Base-by-base conservation (phyloP, 2,888 invertebrate genomes). In the Tetragnatha montana region DNA sequence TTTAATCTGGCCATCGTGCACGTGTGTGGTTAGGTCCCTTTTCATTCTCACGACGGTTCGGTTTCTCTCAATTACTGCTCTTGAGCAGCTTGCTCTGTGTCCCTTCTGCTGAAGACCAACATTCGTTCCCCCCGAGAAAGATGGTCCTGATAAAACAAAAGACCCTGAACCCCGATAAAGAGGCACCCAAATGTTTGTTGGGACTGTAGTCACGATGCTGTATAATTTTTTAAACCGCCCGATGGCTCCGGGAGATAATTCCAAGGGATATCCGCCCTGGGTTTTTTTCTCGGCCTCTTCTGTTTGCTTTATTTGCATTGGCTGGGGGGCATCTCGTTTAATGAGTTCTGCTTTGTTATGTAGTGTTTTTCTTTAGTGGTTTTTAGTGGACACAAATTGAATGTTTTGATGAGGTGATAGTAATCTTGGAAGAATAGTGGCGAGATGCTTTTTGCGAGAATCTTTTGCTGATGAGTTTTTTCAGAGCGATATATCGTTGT, bases 201-300 rank as follows among this genome's bases (percentile, higher is more conserved):
- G 68, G 74, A 89, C 89, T 85, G 81, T 47, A 85, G 81, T 89
- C 89, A 89, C 89, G 89, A 85, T 69, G 70, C 81, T 85, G 71
- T 81, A 81, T 89, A 89, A 89, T 89, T 89, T 89, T 85, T 81
- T 85, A 85, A 85, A 81, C 85, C 81, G 86, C 68, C 76, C 85
- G 89, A 89, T 89, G 70, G 35, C 69, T 74, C 69, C 50, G 0
- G 19, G 60, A 74, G 88, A 88, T 88, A 88, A 88, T 81, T 76
- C 70, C 69, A 51, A 49, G 69, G 80, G 86, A 80, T 47, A 76
- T 82, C 81, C 76, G 22, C 49, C 50, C 47, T 10, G 60, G 60
- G 8, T 73, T 78, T 50, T 71, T 82, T 69, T 78, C 86, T 68
- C 22, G 70, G 12, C 51, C 68, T 35, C 2, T 35, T 71, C n/a